Conservation (phyloP, 2,113 vertebrate species). For the Oryzias javanicus region DNA sequence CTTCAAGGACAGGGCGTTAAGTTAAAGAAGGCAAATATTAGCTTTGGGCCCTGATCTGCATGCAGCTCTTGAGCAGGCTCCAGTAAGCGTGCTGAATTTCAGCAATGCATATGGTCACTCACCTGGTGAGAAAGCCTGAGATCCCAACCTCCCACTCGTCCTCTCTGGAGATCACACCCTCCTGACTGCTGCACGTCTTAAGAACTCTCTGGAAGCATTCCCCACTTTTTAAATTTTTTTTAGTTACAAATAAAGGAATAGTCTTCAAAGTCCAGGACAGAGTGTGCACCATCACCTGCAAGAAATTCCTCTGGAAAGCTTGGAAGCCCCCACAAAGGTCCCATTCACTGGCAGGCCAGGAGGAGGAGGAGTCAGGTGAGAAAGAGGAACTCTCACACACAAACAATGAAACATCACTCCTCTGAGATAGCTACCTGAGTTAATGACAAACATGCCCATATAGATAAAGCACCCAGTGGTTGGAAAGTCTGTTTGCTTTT, state of each 20-base stretch:
- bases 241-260: conserved; percentile 1
- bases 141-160: conserved; percentile 44
- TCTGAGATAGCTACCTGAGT: conserved; percentile 7
- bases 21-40: conserved; percentile 29
- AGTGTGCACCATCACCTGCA: conserved; percentile 62
- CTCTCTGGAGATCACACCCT: conserved; percentile 43
- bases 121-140: conserved; percentile 44
- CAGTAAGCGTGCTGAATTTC: conserved; percentile 22
- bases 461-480: background rate
- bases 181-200: conserved; percentile 6
- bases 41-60: conserved; percentile 12
- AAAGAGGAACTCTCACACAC: conserved; percentile 26
- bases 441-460: conserved; percentile 18
- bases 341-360: conserved; percentile 48
- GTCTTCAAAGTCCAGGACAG: conserved; percentile 22
- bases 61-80: conserved; percentile 1
- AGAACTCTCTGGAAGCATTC: conserved; percentile 4
- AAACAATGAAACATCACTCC: conserved; percentile 35
- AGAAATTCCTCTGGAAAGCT: conserved; percentile 61
- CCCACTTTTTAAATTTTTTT: conserved; percentile 3
- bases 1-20: conserved; percentile 14
- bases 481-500: background rate
- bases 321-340: conserved; percentile 65
- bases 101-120: conserved; percentile 37
- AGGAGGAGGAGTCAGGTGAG: conserved; percentile 56